Percentiles rank a stretch among this genome's conserved stretches.
phyloP scores from a whole-genome alignment of 1,140 invertebrate genomes.

The Drosophila aff. region DNA sequence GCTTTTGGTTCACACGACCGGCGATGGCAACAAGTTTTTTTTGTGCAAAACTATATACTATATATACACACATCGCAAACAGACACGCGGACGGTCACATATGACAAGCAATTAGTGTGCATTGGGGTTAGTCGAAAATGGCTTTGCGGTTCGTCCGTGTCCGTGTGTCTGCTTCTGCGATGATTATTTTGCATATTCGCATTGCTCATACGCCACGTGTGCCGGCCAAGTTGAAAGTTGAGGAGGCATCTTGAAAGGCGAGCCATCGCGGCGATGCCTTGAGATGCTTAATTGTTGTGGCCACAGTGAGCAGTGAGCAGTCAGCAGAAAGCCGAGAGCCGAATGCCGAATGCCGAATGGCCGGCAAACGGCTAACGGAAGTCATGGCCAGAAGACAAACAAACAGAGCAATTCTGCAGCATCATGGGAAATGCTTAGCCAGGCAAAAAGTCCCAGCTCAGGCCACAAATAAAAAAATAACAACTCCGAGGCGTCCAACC shows the following conservation, averaged over 20 bases:
- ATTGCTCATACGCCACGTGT: conserved; percentile 80
- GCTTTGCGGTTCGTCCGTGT: conserved; percentile 59
- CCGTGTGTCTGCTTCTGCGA: conserved; percentile 14
- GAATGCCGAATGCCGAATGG: background rate
- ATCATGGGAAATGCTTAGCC: conserved; percentile 78
- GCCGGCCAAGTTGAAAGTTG: conserved; percentile 73
- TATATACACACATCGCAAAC: conserved; percentile 27
- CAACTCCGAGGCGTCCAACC: conserved; percentile 60
- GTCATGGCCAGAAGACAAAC: conserved; percentile 79
- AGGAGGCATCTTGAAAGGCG: conserved; percentile 56
- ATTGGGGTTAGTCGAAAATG: conserved; percentile 81
- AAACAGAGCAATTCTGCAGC: conserved; percentile 78
- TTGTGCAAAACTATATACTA: conserved; percentile 62
- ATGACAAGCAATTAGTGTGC: conserved; percentile 84
- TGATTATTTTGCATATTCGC: conserved; percentile 62
- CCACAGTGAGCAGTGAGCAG: conserved; percentile 26
- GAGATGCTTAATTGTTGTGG: conserved; percentile 46
- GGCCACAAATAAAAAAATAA: conserved; percentile 34
- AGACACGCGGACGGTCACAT: conserved; percentile 52
- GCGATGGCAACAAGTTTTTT: conserved; percentile 65
- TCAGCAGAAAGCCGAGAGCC: conserved; percentile 55
- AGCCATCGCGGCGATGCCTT: conserved; percentile 46
- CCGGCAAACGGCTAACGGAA: conserved; percentile 71
- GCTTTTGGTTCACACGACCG: conserved; percentile 77
- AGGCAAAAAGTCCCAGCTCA: conserved; percentile 52